Base-by-base conservation (phyloP, 1,140 invertebrate genomes). In the Chymomyza costata region DNA sequence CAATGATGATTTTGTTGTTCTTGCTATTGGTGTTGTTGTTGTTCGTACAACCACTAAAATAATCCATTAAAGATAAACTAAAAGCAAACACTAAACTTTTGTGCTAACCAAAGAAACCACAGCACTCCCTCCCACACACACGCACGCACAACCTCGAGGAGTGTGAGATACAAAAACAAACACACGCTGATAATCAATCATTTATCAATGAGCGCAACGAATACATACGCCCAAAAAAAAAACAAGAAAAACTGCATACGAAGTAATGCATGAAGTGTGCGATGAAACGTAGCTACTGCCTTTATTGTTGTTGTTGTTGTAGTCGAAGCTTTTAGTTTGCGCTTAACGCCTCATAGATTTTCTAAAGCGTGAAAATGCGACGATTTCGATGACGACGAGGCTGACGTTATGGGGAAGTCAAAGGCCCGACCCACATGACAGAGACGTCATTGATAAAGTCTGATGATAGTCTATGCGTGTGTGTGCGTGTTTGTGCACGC, bases 11-110 rank as follows among this genome's bases (percentile, higher is more conserved):
- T 59, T 53, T 32, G 30, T 15, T 19, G 44, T 56, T 38, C 31
- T 25, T 21, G 32, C 21, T 44, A 15, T 35, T 60, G 30, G 31
- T 44, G 57, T 32, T 46, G 28, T 18, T 41, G 19, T 25, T 39
- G 43, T 56, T 48, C 38, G 60, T 6, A 38, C 69, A 68, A 76
- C 71, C 73, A 69, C 71, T 76, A 78, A 76, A 76, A 80, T 76
- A 76, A 76, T 76, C 71, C 71, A 76, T 76, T 76, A 76, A 76
- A 76, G 71, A 76, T 76, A 76, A 76, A 76, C 71, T 76, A 67
- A 76, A 76, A 67, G 73, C 71, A 78, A 76, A 76, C 71, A 76
- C 73, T 78, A 78, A 80, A 76, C 73, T 78, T 76, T 64, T 47
- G 71, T 62, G 70, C 71, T 71, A 78, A 69, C 66, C 49, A 53